phyloP scores from a whole-genome alignment of 2,888 invertebrate species.

The Galeruca laticollis region DNA sequence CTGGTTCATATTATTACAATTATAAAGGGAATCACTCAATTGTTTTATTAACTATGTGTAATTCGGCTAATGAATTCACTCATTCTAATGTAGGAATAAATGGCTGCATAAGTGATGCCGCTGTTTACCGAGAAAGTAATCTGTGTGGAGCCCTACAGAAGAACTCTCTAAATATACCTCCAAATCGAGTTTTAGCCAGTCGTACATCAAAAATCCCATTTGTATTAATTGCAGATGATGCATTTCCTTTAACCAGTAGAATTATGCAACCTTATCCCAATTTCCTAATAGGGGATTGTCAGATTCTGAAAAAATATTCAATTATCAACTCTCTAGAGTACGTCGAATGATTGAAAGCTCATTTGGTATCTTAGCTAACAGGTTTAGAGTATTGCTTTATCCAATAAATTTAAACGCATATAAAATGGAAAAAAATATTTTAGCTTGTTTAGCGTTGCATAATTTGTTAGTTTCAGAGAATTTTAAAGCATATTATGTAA shows the following conservation, averaged over 20 bases:
- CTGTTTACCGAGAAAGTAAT: too few species aligned
- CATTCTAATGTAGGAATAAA: too few species aligned
- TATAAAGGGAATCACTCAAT: too few species aligned
- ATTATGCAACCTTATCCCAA: constrained; percentile 11
- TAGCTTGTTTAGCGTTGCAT: constrained; percentile 17
- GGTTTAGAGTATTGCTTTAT: constrained; percentile 11
- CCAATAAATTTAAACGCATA: constrained; percentile 12
- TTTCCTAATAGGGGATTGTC: constrained; percentile 6
- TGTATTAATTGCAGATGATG: constrained; percentile 13
- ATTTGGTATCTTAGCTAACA: constrained; percentile 12
- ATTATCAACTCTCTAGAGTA: constrained; percentile 9
- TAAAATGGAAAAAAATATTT: constrained; percentile 10
- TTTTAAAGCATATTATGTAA: too few species aligned
- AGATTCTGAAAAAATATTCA: constrained; percentile 13
- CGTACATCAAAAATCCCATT: constrained; percentile 13
- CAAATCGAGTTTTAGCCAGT: too few species aligned
- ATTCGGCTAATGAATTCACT: too few species aligned
- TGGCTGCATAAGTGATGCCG: too few species aligned
- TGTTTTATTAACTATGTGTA: too few species aligned
- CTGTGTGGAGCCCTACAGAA: too few species aligned
- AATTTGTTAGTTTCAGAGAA: constrained; percentile 8
- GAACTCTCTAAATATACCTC: too few species aligned
- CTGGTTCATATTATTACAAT: too few species aligned
- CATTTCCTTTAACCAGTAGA: too few species aligned
- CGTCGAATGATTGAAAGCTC: constrained; percentile 16